These are phyloP conservation scores for Myotis yumanensis DNA, from an alignment of 2,113 vertebrate species.

Conservation along the genomic window DNA sequence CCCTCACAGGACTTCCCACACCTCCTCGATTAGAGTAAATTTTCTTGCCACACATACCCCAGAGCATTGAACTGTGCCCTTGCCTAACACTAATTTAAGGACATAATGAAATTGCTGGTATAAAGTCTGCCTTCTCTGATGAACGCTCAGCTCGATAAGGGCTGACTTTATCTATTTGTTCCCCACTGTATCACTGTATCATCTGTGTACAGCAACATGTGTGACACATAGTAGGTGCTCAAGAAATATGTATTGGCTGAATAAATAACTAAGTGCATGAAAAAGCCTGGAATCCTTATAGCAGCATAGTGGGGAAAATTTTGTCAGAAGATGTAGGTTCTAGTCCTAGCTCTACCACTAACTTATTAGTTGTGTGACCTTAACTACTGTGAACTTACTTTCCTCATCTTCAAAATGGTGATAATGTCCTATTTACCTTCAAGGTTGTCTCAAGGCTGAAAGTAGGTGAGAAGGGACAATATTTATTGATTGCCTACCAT, in stretches of 20 bases:
- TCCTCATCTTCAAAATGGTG: constrained; percentile 32
- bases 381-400: not conserved
- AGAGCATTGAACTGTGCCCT: not conserved
- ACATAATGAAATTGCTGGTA: not conserved
- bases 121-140: not conserved
- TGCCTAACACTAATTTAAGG: not conserved
- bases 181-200: not conserved
- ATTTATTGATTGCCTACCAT: not conserved
- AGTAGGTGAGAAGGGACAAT: not conserved
- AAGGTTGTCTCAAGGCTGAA: not conserved
- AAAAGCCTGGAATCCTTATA: not conserved
- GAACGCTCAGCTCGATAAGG: not conserved
- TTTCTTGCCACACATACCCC: not conserved
- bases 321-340: not conserved
- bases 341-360: not conserved
- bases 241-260: not conserved
- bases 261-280: not conserved
- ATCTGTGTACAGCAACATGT: not conserved
- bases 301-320: not conserved
- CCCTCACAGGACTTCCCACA: not conserved
- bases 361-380: not conserved
- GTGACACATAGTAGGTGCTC: not conserved
- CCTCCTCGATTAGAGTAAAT: not conserved
- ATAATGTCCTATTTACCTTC: not conserved
- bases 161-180: not conserved